These are phyloP conservation scores for Todus mexicanus DNA, from an alignment of 2,797 vertebrate genomes.

Conservation along the genomic window DNA sequence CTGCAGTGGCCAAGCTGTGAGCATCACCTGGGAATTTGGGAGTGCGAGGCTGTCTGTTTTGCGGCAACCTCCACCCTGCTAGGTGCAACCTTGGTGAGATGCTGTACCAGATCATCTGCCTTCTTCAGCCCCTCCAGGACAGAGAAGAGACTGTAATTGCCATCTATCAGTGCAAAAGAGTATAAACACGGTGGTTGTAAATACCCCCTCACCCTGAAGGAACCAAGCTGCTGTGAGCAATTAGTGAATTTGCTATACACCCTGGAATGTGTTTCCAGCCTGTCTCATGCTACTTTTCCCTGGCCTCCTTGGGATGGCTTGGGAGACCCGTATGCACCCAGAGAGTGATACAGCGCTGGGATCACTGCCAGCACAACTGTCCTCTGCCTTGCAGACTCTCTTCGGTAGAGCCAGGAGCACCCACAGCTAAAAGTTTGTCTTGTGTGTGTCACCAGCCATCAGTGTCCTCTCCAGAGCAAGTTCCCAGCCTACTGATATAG, in stretches of 20 bases:
- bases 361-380: fast-evolving
- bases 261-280: neutral
- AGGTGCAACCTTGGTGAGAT: neutral
- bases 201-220: neutral
- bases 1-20: neutral
- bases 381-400: neutral
- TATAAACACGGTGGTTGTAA: neutral
- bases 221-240: neutral
- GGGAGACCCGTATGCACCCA: neutral
- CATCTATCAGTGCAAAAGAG: neutral
- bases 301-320: neutral
- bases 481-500: neutral
- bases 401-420: neutral
- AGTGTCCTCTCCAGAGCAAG: neutral
- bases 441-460: neutral
- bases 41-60: neutral
- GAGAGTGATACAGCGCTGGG: neutral
- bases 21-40: neutral
- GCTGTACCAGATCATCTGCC: neutral
- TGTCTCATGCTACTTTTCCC: neutral
- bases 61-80: neutral
- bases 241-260: neutral
- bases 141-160: neutral
- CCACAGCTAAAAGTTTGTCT: neutral
- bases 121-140: neutral